A percentile compares a stretch with the other conserved stretches of the same genome.
phyloP scores from a whole-genome alignment of 35 echinoderm and acorn worm genomes.

The Heliocidaris tuberculata region DNA sequence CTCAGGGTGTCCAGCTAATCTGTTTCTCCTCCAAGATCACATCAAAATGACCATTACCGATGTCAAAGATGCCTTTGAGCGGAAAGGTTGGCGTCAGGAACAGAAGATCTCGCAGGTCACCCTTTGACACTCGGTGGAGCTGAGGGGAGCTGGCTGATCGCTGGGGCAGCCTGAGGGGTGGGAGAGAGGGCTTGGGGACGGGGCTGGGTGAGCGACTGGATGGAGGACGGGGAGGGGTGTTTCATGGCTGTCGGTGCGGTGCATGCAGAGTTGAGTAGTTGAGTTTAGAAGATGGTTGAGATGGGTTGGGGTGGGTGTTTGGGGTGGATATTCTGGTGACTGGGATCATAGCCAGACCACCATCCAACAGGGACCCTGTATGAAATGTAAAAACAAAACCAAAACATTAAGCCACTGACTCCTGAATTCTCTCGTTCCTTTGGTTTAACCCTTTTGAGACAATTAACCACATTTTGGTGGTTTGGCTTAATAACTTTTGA shows the following conservation, averaged over 20 bases:
- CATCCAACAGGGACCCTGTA: background rate
- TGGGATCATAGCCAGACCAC: background rate
- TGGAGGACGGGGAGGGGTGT: background rate
- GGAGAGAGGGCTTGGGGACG: background rate
- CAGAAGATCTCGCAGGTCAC: background rate
- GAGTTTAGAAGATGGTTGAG: background rate
- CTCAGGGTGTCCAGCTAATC: constrained; percentile 54
- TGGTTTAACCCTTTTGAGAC: too few species aligned
- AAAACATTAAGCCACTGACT: too few species aligned
- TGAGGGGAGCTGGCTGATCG: constrained; percentile 36
- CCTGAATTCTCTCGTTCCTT: too few species aligned
- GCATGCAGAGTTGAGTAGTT: background rate
- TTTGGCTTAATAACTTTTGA: too few species aligned
- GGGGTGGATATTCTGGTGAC: background rate
- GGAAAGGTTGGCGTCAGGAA: constrained; percentile 42
- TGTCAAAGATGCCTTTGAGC: constrained; percentile 69
- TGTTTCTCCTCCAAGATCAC: constrained; percentile 53
- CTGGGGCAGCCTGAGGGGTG: background rate
- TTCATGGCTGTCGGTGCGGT: background rate
- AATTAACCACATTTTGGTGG: too few species aligned
- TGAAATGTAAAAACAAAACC: background rate
- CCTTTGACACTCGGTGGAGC: constrained; percentile 25
- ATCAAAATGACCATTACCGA: constrained; percentile 59
- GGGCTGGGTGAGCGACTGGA: background rate
- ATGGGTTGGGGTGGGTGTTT: background rate